A percentile compares a stretch with the other conserved stretches of the same genome.
phyloP scores from a whole-genome alignment of 2,888 invertebrate genomes.

The Sinotaia quadrata region DNA sequence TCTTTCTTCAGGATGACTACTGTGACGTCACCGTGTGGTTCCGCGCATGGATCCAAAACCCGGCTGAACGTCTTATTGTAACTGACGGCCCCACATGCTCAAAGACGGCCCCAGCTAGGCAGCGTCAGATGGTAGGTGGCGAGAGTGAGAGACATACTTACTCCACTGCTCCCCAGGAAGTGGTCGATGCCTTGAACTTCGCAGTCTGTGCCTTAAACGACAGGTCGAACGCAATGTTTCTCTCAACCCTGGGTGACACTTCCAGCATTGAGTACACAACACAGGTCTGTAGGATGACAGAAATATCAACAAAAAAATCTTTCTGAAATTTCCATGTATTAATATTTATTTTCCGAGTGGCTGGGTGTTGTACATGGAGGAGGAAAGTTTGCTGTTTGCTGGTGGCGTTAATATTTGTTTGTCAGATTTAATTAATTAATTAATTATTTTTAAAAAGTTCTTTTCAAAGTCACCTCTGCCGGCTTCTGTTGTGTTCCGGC shows the following conservation, averaged over 20 bases:
- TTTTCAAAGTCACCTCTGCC: too few species aligned
- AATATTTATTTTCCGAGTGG: too few species aligned
- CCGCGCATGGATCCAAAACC: slow-evolving; percentile 7
- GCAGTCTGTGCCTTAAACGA: slow-evolving; percentile 17
- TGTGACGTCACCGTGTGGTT: slow-evolving; percentile 21
- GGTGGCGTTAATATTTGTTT: too few species aligned
- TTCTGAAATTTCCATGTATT: too few species aligned
- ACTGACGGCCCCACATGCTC: slow-evolving; percentile 19
- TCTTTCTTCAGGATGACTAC: slow-evolving; percentile 19
- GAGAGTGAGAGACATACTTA: too few species aligned
- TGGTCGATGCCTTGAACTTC: slow-evolving; percentile 14
- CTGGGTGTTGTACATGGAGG: too few species aligned
- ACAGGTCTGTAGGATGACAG: slow-evolving; percentile 17
- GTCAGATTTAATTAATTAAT: too few species aligned
- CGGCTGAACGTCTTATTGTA: slow-evolving; percentile 3
- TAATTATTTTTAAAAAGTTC: too few species aligned
- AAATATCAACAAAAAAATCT: too few species aligned
- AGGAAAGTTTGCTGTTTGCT: too few species aligned
- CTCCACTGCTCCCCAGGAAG: background rate
- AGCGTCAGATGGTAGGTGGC: background rate
- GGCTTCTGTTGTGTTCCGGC: too few species aligned
- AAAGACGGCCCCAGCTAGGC: too few species aligned
- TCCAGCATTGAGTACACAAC: slow-evolving; percentile 12
- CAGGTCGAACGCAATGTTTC: slow-evolving; percentile 4
- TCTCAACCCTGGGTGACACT: slow-evolving; percentile 1